Evolutionary conservation across 1,140 invertebrate genomes (phyloP), one percentile per base, ranked within the genome.

Genomic region (Limonius californicus): DNA sequence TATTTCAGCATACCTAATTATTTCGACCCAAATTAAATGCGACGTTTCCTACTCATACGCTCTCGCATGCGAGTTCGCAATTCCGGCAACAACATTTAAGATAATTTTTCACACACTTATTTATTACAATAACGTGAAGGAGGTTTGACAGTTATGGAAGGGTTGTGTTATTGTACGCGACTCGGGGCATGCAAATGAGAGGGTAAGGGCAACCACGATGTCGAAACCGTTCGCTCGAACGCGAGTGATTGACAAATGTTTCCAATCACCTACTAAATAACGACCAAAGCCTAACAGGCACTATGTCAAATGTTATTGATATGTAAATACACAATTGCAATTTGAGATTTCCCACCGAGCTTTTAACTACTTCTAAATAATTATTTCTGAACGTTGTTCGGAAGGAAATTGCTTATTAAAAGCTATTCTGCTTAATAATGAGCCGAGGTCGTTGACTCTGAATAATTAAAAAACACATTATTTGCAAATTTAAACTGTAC

Each of bases 61-160:
- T 27, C 3, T 27, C 23, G 23, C 23, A 27, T 39, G 35, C n/a
- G n/a, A 39, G 11, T 39, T 39, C 2, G n/a, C 2, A 39, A 6
- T 39, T 39, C 35, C n/a, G 8, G 3, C 16, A 50, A 50, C 14
- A 50, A 18, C 2, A 18, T 50, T 50, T 21, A 9, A 50, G 45
- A 50, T 50, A 50, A 50, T 50, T 50, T 50, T 50, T 50, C 45
- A 50, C 45, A 50, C 45, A 50, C 45, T 50, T 45, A 45, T 45
- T 50, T 50, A 50, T 50, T 50, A 50, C 7, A 50, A 50, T 19
- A 19, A 50, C 45, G 53, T 61, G 59, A 61, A 61, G 53, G 16
- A 54, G 59, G 59, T 61, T 61, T 61, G 59, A 61, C 59, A 61
- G 59, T 61, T 61, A 61, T 61, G 59, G 32, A 61, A 61, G 59